Evolutionary conservation across 2,888 invertebrate genomes (phyloP).

Genomic region (Acrobasis repandana): DNA sequence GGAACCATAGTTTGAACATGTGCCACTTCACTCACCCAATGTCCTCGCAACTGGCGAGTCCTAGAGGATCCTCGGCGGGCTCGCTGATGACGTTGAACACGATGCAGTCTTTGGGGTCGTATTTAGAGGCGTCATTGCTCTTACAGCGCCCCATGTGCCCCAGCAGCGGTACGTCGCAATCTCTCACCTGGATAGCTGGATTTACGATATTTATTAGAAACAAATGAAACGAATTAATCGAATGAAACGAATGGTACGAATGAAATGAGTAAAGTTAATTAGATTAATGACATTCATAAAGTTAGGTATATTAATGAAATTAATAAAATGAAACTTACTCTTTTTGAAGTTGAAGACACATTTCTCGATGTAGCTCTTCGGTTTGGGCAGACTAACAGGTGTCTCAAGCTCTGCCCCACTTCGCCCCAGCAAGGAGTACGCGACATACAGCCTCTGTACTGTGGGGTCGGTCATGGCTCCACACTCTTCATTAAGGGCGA

Average conservation of each 20-base stretch:
- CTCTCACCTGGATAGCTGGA: slow-evolving; percentile 53
- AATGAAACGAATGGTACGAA: too few relatives aligned
- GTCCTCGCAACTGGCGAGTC: slow-evolving; percentile 55
- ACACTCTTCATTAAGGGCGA: slow-evolving; percentile 61
- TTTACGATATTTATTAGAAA: not conserved
- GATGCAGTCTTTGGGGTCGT: slow-evolving; percentile 46
- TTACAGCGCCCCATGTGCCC: slow-evolving; percentile 52
- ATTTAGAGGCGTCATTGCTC: slow-evolving; percentile 27
- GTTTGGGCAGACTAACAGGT: slow-evolving; percentile 58
- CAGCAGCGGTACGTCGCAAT: slow-evolving; percentile 46
- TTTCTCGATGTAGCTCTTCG: slow-evolving; percentile 54
- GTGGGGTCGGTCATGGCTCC: slow-evolving; percentile 50
- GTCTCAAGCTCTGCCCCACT: slow-evolving; percentile 61
- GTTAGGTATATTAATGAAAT: too few relatives aligned
- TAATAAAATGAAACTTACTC: slow-evolving; percentile 40
- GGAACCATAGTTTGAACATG: too few relatives aligned
- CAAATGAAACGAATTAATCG: not conserved
- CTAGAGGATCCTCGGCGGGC: slow-evolving; percentile 59
- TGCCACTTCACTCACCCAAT: slow-evolving; percentile 60
- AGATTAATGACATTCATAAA: too few relatives aligned
- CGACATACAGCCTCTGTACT: slow-evolving; percentile 53
- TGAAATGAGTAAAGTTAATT: too few relatives aligned
- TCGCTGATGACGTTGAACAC: slow-evolving; percentile 62
- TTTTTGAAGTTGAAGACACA: slow-evolving; percentile 59
- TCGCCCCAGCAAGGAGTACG: slow-evolving; percentile 55